Evolutionary conservation across 2,888 invertebrate species (phyloP).

Genomic region (Pseudococcus jackbeardsleyi): DNA sequence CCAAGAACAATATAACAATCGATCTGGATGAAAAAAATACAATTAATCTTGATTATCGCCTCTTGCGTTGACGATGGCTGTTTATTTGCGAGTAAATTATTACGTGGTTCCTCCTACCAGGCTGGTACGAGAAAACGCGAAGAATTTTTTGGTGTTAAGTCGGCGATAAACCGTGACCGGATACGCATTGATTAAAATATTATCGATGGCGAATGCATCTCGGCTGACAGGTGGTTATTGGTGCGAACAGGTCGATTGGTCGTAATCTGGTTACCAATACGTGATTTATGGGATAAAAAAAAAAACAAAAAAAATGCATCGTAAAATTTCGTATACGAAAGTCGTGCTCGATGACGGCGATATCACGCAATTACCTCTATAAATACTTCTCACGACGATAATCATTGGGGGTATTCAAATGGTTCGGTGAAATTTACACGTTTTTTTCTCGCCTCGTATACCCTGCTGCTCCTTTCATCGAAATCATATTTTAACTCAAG

Average conservation of each 20-base stretch:
- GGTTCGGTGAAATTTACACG: conserved; percentile 8
- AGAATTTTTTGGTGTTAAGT: neutral
- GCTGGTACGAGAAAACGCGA: neutral
- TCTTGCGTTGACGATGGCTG: neutral
- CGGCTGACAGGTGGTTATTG: conserved; percentile 30
- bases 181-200: conserved; percentile 24
- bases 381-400: conserved; percentile 21
- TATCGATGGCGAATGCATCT: conserved; percentile 15
- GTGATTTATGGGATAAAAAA: neutral
- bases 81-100: conserved; percentile 5
- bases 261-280: conserved; percentile 36
- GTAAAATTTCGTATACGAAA: conserved; percentile 25
- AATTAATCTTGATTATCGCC: conserved; percentile 21
- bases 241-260: conserved; percentile 25
- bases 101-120: neutral
- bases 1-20: neutral
- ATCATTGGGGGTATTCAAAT: neutral
- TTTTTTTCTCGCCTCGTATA: neutral
- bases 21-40: neutral
- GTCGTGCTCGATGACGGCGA: conserved; percentile 23
- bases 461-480: neutral
- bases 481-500: too few species aligned
- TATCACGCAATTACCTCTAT: conserved; percentile 20
- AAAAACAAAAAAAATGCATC: neutral
- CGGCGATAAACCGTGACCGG: conserved; percentile 15